phyloP scores from a whole-genome alignment of 2,113 vertebrate species.

The Passerina amoena region DNA sequence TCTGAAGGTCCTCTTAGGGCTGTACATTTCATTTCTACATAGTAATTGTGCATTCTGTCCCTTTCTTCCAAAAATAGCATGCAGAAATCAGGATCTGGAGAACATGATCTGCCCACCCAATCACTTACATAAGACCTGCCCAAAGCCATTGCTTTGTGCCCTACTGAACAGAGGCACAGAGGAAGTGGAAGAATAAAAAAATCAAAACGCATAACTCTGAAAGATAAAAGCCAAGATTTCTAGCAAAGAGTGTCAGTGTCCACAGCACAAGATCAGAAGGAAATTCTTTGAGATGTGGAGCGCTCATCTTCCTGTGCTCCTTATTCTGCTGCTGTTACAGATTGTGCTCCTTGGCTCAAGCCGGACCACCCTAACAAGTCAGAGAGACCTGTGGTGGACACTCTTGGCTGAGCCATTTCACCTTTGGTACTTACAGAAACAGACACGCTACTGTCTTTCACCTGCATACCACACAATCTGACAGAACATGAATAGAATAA shows the following conservation, averaged over 20 bases:
- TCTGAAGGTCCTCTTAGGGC: neutral
- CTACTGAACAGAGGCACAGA: neutral
- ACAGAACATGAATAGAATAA: neutral
- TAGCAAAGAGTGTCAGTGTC: neutral
- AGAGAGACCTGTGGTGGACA: neutral
- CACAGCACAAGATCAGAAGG: neutral
- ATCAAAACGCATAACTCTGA: neutral
- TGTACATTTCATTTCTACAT: neutral
- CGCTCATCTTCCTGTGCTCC: neutral
- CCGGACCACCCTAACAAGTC: neutral
- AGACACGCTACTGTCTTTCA: neutral
- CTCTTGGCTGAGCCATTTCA: neutral
- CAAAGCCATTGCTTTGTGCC: neutral
- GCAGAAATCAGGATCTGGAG: neutral
- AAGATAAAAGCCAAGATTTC: neutral
- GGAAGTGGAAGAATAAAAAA: neutral
- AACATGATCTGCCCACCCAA: neutral
- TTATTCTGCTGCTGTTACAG: neutral
- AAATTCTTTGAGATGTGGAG: neutral
- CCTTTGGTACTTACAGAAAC: neutral
- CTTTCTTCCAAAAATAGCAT: neutral
- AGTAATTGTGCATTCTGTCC: neutral
- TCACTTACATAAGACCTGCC: neutral
- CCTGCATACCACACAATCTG: neutral
- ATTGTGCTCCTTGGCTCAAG: neutral